Base-by-base conservation (phyloP, 2,797 vertebrate species). In the Sus cebifrons region DNA sequence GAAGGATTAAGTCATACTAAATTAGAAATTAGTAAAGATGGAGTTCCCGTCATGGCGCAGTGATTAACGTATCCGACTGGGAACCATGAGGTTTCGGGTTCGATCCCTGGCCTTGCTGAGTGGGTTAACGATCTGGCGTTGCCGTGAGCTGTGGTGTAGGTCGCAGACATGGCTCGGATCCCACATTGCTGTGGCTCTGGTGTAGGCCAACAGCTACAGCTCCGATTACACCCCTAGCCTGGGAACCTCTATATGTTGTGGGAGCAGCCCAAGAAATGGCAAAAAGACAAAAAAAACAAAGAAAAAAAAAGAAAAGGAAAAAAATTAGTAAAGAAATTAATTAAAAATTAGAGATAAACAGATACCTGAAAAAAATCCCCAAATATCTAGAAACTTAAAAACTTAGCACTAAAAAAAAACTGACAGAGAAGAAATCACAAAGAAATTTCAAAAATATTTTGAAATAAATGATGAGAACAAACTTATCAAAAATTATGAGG, bases 401-500 rank as follows among this genome's bases (percentile, higher is more conserved):
- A 32, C 36, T 60, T 11, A 32, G 40, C 58, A 60, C 27, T 29
- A 84, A 89, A 75, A 16, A 75, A 16, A 2, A 83, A 81, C 62
- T 6, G 58, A 82, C 78, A 94, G 36, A 82, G 32, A 83, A 58
- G 20, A 89, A 83, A 36, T 65, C 49, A 67, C 52, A 82, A 74
- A 27, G 27, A 10, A 54, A 73, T 75, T 88, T 73, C 70, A 7
- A 60, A 90, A 78, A 25, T 40, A 62, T 36, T 77, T 52, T 54
- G 14, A 89, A 77, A 60, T 94, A 77, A 94, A 68, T 52, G n/a
- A 83, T 44, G 74, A 77, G 25, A 52, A 52, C 40, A 86, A 95
- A 67, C 5, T 36, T 89, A 75, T 60, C 21, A 84, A 62, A 77
- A 58, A 58, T 65, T 65, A 86, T 52, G 23, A 81, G 21, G 4